These are phyloP conservation scores for Dusona sp. DNA, from an alignment of 2,888 invertebrate species.

Conservation along the genomic window DNA sequence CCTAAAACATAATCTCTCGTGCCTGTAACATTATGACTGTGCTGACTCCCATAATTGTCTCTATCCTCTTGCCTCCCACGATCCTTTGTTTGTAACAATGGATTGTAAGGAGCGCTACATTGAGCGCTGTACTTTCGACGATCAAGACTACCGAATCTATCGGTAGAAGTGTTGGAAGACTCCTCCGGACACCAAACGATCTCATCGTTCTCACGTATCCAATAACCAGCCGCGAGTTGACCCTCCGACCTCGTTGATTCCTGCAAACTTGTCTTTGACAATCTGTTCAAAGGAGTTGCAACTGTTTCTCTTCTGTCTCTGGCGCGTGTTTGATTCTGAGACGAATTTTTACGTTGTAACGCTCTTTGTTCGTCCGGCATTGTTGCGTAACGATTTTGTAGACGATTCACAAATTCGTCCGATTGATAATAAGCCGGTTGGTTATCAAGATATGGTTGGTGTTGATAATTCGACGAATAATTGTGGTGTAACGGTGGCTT, in stretches of 20 bases:
- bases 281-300: slow-evolving; percentile 27
- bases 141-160: slow-evolving; percentile 88
- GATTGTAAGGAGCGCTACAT: slow-evolving; percentile 69
- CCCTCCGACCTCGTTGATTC: slow-evolving; percentile 49
- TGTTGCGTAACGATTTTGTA: slow-evolving; percentile 54
- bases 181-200: slow-evolving; percentile 81
- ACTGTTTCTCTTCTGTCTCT: slow-evolving; percentile 46
- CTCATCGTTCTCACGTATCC: slow-evolving; percentile 81
- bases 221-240: slow-evolving; percentile 78
- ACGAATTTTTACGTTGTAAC: slow-evolving; percentile 25
- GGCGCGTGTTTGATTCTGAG: slow-evolving; percentile 28
- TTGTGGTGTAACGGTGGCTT: slow-evolving; percentile 46
- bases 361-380: slow-evolving; percentile 44
- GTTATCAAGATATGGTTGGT: slow-evolving; percentile 53
- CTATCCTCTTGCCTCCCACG: slow-evolving; percentile 56
- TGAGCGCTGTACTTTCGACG: slow-evolving; percentile 85
- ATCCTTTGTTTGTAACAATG: slow-evolving; percentile 52
- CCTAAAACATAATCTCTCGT: slow-evolving; percentile 69
- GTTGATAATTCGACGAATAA: slow-evolving; percentile 53
- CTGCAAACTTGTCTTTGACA: slow-evolving; percentile 58
- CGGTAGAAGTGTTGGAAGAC: slow-evolving; percentile 68
- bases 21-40: slow-evolving; percentile 47
- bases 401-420: slow-evolving; percentile 54
- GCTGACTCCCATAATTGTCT: slow-evolving; percentile 48
- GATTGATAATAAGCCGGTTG: slow-evolving; percentile 49